These are phyloP conservation scores for Salarias fasciatus DNA, from an alignment of 2,797 vertebrate species.

Conservation along the genomic window DNA sequence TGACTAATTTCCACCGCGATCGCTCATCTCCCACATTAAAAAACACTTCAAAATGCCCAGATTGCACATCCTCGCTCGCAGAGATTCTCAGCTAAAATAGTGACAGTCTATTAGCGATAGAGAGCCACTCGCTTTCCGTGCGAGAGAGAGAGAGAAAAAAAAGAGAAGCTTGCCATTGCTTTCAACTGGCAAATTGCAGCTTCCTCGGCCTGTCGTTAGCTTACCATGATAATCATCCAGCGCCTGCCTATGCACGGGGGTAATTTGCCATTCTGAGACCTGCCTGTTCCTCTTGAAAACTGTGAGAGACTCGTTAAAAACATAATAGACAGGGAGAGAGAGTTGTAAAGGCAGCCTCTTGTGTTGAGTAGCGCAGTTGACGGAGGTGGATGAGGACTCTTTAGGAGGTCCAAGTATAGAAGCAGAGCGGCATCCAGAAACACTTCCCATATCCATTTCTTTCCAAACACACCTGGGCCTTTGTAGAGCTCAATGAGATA, in stretches of 20 bases:
- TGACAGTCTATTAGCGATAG: conserved; percentile 68
- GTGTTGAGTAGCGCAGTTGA: conserved; percentile 61
- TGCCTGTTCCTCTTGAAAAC: conserved; percentile 75
- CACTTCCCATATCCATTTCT: conserved; percentile 43
- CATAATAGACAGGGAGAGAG: conserved; percentile 65
- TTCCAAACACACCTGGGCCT: conserved; percentile 73
- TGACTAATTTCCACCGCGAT: conserved; percentile 24
- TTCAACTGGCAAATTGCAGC: conserved; percentile 81
- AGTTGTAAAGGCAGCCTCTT: conserved; percentile 64
- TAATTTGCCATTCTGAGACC: conserved; percentile 80
- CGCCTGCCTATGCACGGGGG: conserved; percentile 65
- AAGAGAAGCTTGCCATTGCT: conserved; percentile 59
- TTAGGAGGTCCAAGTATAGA: conserved; percentile 65
- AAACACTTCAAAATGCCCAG: conserved; percentile 60
- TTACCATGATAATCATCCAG: conserved; percentile 75
- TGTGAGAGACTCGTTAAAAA: conserved; percentile 75
- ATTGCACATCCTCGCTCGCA: conserved; percentile 43
- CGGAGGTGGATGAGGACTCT: conserved; percentile 67
- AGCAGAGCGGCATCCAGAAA: conserved; percentile 37
- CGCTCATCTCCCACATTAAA: conserved; percentile 54
- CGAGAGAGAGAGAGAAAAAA: neutral
- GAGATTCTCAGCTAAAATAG: conserved; percentile 58
- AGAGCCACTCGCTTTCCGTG: conserved; percentile 65
- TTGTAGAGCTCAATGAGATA: conserved; percentile 43
- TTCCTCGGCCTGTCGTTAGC: conserved; percentile 75